Base-by-base conservation (phyloP, 2,113 vertebrate species). In the Bos javanicus region DNA sequence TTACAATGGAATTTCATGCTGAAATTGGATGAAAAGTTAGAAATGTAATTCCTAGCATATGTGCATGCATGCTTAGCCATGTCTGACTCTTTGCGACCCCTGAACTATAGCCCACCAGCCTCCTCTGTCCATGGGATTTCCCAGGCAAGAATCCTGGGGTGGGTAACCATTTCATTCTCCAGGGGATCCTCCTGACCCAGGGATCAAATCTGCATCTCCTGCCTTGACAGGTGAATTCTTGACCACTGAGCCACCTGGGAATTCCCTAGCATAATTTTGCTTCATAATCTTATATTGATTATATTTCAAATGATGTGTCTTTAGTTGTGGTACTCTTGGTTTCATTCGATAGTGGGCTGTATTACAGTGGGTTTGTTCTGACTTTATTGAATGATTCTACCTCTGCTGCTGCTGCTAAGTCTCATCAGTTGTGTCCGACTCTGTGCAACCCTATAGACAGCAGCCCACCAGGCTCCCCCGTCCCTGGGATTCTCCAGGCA, bases 281-380 rank as follows among this genome's bases (percentile, higher is more conserved):
- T 88, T 16, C 7, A 48, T 95, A 94, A 90, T 94, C 52, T 86
- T 94, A 50, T 89, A 89, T 83, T 92, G 93, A 91, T 91, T 97
- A 13, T 97, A 93, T 86, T 95, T 97, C 71, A 94, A 91, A 96
- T 13, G 36, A 48, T 93, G 15, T 39, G 26, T 95, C 92, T 95
- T 91, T 43, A 87, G 7, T 91, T 76, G 19, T 59, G 43, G 15
- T 54, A 33, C 36, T 90, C 39, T 89, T 81, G 25, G 52, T 57
- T 94, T 97, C 39, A 57, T 48, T 2, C 15, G 88, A n/a, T 48
- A 57, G 7, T 91, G 36, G 5, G 7, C 21, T 93, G 2, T 62
- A 57, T 92, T 87, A 82, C 91, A 93, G 46, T 86, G 43, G 15
- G 15, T 12, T 13, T 33, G 14, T 85, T 95, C 56, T 80, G 43